A percentile compares a stretch with the other conserved stretches of the same genome.
phyloP scores from a whole-genome alignment of 2,888 invertebrate species.

The Pristionchus fissidentatus region DNA sequence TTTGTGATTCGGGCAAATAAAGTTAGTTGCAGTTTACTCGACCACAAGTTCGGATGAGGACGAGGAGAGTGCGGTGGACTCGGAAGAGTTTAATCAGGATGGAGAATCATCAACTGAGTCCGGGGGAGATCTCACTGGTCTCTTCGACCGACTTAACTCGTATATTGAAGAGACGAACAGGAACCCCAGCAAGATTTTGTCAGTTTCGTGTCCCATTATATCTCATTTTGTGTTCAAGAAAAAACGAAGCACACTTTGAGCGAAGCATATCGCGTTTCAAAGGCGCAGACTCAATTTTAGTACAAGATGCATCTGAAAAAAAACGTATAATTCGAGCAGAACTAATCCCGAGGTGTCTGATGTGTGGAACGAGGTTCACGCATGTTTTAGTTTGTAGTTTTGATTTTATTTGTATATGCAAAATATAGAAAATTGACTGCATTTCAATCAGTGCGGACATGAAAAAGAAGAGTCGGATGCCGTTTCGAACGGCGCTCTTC shows the following conservation, averaged over 20 bases:
- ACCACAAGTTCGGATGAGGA: not conserved
- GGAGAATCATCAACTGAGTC: not conserved
- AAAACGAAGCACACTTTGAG: no score
- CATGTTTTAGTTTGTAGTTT: no score
- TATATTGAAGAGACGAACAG: not conserved
- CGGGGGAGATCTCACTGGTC: not conserved
- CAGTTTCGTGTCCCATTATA: not conserved
- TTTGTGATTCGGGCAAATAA: no score
- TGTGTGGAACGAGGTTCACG: no score
- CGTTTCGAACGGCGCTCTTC: constrained; percentile 42
- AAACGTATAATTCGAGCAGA: no score
- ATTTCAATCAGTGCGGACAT: constrained; percentile 11
- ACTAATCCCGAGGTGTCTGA: no score
- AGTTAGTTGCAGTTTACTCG: no score
- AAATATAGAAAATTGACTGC: not conserved
- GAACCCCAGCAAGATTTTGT: not conserved
- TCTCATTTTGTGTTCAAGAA: no score
- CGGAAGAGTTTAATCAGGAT: not conserved
- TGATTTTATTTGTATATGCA: not conserved
- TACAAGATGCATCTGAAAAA: no score
- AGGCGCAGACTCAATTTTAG: no score
- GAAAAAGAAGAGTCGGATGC: not conserved
- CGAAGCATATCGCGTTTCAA: no score
- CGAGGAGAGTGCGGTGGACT: not conserved
- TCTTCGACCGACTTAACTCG: constrained; percentile 16